These are phyloP conservation scores for Platycnemis pennipes DNA, from an alignment of 2,888 invertebrate genomes.

Conservation along the genomic window DNA sequence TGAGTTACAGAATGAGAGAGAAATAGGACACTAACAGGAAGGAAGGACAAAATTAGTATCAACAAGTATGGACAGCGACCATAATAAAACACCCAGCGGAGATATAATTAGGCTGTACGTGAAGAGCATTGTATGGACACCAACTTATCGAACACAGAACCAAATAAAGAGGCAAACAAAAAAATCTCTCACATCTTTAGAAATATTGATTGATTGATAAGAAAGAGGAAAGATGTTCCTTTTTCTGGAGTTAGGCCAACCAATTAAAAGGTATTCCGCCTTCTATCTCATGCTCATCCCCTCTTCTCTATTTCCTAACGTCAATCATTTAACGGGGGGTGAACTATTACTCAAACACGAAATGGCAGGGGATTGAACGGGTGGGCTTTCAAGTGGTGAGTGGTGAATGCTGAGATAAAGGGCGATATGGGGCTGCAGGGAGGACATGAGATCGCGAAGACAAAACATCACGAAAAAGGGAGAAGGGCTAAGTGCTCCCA, in stretches of 20 bases:
- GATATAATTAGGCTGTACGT: too few species aligned
- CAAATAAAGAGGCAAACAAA: neutral
- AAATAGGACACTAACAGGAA: too few species aligned
- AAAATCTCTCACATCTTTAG: neutral
- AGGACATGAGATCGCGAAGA: neutral
- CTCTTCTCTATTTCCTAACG: neutral
- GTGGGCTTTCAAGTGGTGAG: slow-evolving; percentile 23
- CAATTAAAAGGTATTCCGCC: neutral
- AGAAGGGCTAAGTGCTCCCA: neutral
- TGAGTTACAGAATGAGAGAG: too few species aligned
- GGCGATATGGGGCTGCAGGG: neutral
- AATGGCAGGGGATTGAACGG: neutral
- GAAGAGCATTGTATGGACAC: too few species aligned
- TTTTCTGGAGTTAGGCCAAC: neutral
- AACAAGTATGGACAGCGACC: too few species aligned
- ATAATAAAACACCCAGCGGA: too few species aligned
- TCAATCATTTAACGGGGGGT: neutral
- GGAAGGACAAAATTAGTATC: too few species aligned
- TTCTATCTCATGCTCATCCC: neutral
- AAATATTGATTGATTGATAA: neutral
- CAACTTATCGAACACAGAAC: too few species aligned
- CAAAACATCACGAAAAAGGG: neutral
- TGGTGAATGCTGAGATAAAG: neutral
- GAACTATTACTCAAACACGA: neutral
- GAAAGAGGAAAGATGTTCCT: neutral